Conservation (phyloP, 1,140 invertebrate species). For the Monochamus saltuarius region DNA sequence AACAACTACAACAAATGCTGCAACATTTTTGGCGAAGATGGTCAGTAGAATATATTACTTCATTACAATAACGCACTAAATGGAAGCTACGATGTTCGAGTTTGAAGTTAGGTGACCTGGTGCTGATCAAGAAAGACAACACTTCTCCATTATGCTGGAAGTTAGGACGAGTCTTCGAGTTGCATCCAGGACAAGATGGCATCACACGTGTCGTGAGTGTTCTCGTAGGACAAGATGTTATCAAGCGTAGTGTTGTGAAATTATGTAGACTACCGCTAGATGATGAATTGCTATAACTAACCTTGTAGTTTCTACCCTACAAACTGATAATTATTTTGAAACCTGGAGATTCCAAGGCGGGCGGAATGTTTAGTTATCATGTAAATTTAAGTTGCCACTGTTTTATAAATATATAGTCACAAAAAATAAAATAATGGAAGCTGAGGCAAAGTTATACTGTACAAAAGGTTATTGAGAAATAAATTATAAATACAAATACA, state of each 20-base stretch:
- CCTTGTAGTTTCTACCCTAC: too few relatives aligned
- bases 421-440: too few relatives aligned
- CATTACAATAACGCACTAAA: constrained; percentile 22
- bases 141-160: constrained; percentile 34
- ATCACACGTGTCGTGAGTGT: constrained; percentile 46
- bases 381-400: too few relatives aligned
- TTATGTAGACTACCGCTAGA: constrained; percentile 20
- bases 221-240: constrained; percentile 32
- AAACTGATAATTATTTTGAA: too few relatives aligned
- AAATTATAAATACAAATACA: too few relatives aligned
- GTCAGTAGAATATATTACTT: constrained; percentile 29
- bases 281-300: too few relatives aligned
- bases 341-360: too few relatives aligned
- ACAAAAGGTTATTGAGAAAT: too few relatives aligned
- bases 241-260: constrained; percentile 18
- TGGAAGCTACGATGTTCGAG: constrained; percentile 1
- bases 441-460: too few relatives aligned
- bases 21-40: constrained; percentile 27
- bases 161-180: constrained; percentile 42
- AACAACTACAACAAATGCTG: neutral
- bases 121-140: constrained; percentile 25
- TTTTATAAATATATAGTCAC: too few relatives aligned
- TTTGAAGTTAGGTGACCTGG: neutral
- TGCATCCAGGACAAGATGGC: constrained; percentile 45
- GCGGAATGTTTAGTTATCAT: too few relatives aligned